Conservation (phyloP, 2,888 invertebrate species). For the Mythimna impura region DNA sequence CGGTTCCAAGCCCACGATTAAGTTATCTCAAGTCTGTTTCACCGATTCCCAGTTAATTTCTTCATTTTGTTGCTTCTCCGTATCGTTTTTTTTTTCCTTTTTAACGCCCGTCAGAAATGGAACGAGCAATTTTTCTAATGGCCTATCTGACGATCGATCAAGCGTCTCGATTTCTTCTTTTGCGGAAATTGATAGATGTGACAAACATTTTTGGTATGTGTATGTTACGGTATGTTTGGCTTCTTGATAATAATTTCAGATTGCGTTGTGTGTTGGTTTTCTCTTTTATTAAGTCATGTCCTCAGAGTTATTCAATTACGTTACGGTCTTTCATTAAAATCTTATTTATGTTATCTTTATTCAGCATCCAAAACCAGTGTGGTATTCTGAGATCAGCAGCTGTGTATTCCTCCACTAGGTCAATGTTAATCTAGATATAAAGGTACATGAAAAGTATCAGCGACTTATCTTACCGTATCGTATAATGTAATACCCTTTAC, state of each 20-base stretch:
- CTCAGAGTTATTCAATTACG: not conserved
- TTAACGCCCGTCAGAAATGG: slow-evolving; percentile 73
- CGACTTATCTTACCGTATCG: slow-evolving; percentile 16
- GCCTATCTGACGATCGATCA: slow-evolving; percentile 72
- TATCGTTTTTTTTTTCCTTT: slow-evolving; percentile 70
- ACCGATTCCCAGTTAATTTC: slow-evolving; percentile 87
- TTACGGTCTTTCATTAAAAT: not conserved
- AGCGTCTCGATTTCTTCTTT: slow-evolving; percentile 58
- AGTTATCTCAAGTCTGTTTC: slow-evolving; percentile 85
- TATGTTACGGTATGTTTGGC: slow-evolving; percentile 13
- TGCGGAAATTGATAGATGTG: slow-evolving; percentile 56
- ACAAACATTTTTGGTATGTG: slow-evolving; percentile 42
- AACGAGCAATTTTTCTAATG: slow-evolving; percentile 86
- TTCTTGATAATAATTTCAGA: not conserved
- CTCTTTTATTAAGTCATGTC: not conserved
- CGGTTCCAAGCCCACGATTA: slow-evolving; percentile 83
- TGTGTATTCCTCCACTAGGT: not conserved
- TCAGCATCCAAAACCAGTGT: not conserved
- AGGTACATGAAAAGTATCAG: slow-evolving; percentile 23
- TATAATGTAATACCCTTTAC: slow-evolving; percentile 5
- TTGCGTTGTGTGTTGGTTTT: not conserved
- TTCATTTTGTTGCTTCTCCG: slow-evolving; percentile 83
- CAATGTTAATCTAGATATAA: slow-evolving; percentile 12
- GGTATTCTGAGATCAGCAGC: not conserved
- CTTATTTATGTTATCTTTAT: not conserved